phyloP scores from a whole-genome alignment of 2,797 vertebrate genomes.

The Streptopelia turtur region DNA sequence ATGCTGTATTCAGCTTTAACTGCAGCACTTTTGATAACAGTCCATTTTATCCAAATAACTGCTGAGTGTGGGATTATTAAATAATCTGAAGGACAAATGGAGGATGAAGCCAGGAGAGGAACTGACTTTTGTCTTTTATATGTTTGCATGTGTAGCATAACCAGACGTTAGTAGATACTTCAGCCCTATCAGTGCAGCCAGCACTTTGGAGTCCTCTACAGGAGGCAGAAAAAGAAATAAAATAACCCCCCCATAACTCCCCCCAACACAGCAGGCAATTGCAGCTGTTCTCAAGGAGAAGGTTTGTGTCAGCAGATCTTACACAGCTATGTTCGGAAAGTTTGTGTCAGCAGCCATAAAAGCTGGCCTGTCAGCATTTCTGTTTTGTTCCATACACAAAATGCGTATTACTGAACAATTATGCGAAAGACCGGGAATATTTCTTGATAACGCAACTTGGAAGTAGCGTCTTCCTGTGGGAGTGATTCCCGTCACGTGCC shows the following conservation, averaged over 20 bases:
- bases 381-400: conserved; percentile 53
- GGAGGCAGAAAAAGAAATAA: background rate
- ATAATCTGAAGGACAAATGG: conserved; percentile 4
- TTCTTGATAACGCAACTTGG: conserved; percentile 50
- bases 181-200: background rate
- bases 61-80: background rate
- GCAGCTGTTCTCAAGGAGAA: conserved; percentile 70
- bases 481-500: background rate
- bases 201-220: background rate
- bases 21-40: background rate
- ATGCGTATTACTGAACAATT: conserved; percentile 64
- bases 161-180: background rate
- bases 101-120: background rate
- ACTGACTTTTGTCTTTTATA: background rate
- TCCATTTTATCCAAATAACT: background rate
- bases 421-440: conserved; percentile 44
- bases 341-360: conserved; percentile 72
- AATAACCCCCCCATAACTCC: background rate
- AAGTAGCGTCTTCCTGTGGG: conserved; percentile 49
- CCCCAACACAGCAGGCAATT: conserved; percentile 38
- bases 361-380: conserved; percentile 73
- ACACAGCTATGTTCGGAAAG: conserved; percentile 40
- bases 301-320: conserved; percentile 73
- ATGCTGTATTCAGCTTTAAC: background rate
- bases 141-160: background rate